Evolutionary conservation across 2,888 invertebrate genomes (phyloP), one percentile per base, ranked within the genome.

Genomic region (Campoplex nolae): DNA sequence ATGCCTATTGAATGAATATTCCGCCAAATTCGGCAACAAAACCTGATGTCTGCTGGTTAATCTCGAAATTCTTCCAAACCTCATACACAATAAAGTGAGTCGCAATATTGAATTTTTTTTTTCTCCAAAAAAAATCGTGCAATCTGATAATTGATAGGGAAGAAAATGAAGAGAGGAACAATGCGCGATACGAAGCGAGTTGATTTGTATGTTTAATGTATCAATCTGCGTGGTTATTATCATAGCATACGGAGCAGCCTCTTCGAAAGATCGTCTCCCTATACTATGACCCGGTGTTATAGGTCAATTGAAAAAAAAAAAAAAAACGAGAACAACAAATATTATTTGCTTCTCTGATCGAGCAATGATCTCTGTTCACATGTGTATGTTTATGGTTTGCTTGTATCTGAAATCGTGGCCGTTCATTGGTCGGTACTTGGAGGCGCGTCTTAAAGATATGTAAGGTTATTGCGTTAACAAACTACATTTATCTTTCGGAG

Each of bases 371-470:
- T 45, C 23, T 45, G 45, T 48, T 0, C 9, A 65, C 13, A 65
- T 45, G n/a, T n/a, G 6, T 28, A 48, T 45, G 62, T 56, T 68
- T 16, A 38, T 18, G 32, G 32, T 32, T 4, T 11, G 32, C 62
- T 28, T 32, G 32, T 62, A 62, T 62, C 62, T 62, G 23, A 58
- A 58, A 7, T 58, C 45, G 65, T 54, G 48, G 28, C 32, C 42
- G 74, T 82, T 77, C 67, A 85, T 85, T 85, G 85, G 82, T 35
- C 82, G 42, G 7, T 38, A 38, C 68, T 68, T 51, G 85, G 85
- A 51, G 85, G 85, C 82, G 28, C 82, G 85, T 23, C 68, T 45
- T 7, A 11, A 23, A 38, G 77, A 77, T 76, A 76, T 81, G 71
- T 71, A 54, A 77, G 28, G 56, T 62, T 62, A 62, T 32, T 62